A percentile compares a stretch with the other conserved stretches of the same genome.
Conservation (phyloP, 1,140 invertebrate genomes). For the Rhagoletis zephyria region DNA sequence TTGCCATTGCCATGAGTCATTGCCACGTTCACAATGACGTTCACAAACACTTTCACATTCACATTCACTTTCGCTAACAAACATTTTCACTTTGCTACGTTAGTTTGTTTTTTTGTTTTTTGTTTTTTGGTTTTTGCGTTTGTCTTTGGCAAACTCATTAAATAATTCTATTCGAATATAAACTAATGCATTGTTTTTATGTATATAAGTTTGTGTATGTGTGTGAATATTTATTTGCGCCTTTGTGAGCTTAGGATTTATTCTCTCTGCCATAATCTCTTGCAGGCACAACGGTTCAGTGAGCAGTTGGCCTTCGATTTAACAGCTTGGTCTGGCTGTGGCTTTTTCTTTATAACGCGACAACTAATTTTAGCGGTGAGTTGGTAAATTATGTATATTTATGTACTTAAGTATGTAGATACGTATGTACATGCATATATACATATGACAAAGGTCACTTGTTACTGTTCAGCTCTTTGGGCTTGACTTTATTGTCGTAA, state of each 20-base stretch:
- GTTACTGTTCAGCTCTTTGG: neutral
- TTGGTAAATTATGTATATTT: neutral
- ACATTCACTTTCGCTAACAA: neutral
- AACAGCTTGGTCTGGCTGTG: slow-evolving; percentile 77
- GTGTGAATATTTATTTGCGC: neutral
- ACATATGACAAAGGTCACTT: neutral
- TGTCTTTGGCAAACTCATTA: neutral
- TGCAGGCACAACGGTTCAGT: slow-evolving; percentile 75
- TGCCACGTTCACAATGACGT: neutral
- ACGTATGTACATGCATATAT: neutral
- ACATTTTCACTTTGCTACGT: too few relatives aligned
- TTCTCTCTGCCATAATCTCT: neutral
- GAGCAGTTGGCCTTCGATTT: slow-evolving; percentile 77
- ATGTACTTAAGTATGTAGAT: neutral
- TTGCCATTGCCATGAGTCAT: neutral
- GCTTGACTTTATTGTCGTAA: neutral
- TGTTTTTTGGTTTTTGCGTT: neutral
- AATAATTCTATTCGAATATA: neutral
- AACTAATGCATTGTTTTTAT: slow-evolving; percentile 47
- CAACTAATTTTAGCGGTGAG: slow-evolving; percentile 76
- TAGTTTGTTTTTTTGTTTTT: slow-evolving; percentile 28
- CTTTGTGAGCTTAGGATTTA: neutral
- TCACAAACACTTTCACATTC: neutral
- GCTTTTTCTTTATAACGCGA: slow-evolving; percentile 79
- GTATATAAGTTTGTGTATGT: neutral